phyloP scores from a whole-genome alignment of 2,113 vertebrate genomes.

The Gnathonemus echidnorhynchus region DNA sequence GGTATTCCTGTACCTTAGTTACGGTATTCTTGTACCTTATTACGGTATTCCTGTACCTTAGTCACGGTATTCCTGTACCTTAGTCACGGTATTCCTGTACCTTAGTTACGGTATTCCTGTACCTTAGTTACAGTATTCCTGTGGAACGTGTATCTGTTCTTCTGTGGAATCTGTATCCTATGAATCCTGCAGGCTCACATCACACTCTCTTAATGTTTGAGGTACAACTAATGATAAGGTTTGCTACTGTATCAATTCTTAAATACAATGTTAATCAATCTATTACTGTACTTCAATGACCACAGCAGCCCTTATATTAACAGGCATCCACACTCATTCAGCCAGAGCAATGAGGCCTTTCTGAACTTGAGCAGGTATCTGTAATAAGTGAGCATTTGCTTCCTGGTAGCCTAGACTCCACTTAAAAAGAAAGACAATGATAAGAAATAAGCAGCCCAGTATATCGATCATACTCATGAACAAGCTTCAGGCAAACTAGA shows the following conservation, averaged over 20 bases:
- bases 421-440: not conserved
- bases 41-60: too few species aligned
- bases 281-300: not conserved
- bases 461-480: not conserved
- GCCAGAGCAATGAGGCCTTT: not conserved
- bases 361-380: not conserved
- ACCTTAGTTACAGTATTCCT: not conserved
- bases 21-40: not conserved
- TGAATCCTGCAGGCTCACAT: not conserved
- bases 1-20: not conserved
- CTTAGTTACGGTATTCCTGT: too few species aligned
- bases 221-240: not conserved
- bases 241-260: not conserved
- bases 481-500: not conserved
- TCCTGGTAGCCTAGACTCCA: not conserved
- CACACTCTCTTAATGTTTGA: not conserved
- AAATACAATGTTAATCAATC: not conserved
- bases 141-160: not conserved
- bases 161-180: not conserved
- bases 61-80: too few species aligned
- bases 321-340: not conserved
- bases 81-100: too few species aligned
- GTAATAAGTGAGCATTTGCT: not conserved
- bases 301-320: not conserved
- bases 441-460: not conserved